phyloP scores from a whole-genome alignment of 1,140 invertebrate species.

The Rhyacophila brunnea region DNA sequence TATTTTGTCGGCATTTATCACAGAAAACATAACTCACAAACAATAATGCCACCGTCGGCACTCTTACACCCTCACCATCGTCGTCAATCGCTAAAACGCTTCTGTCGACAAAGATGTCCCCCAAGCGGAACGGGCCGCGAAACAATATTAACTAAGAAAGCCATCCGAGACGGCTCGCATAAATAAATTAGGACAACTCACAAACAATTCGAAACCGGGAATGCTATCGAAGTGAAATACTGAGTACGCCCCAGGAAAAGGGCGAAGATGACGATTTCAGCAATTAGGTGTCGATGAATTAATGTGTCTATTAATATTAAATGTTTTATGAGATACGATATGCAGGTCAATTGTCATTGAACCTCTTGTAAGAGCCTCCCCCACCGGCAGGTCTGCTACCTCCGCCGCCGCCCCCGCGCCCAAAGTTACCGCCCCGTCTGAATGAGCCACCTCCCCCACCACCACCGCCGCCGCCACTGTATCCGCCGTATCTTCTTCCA shows the following conservation, averaged over 20 bases:
- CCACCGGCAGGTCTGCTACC: conserved; percentile 44
- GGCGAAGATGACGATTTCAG: too few species aligned
- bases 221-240: not conserved
- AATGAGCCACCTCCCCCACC: conserved; percentile 41
- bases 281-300: not conserved
- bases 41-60: not conserved
- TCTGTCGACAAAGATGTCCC: too few species aligned
- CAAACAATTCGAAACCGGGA: conserved; percentile 14
- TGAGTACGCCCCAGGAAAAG: not conserved
- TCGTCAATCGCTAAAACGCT: too few species aligned
- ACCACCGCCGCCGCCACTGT: conserved; percentile 40
- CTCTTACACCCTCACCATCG: not conserved
- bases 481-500: conserved; percentile 43
- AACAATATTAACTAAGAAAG: too few species aligned
- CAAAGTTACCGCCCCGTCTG: conserved; percentile 24
- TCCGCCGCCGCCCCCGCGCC: conserved; percentile 38
- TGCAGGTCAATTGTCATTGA: conserved; percentile 17
- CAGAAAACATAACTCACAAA: conserved; percentile 7
- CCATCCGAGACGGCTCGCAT: too few species aligned
- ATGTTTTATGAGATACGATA: too few species aligned
- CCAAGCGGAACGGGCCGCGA: too few species aligned
- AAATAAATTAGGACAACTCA: conserved; percentile 15
- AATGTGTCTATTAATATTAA: not conserved
- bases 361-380: conserved; percentile 28
- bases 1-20: conserved; percentile 2